Conservation (phyloP, 2,888 invertebrate species). For the Oscheius sp. region DNA sequence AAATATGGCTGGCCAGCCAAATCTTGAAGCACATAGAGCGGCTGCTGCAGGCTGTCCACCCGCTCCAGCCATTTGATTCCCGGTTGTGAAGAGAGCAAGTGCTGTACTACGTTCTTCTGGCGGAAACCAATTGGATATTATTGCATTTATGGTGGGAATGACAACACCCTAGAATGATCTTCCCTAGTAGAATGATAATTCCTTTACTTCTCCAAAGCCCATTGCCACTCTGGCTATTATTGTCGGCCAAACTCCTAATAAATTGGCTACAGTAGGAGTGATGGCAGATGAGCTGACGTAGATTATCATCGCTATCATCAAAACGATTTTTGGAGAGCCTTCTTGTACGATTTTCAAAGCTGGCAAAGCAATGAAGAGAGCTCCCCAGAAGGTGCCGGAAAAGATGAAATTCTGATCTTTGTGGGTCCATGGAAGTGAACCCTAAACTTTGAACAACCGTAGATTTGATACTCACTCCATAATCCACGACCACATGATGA, state of each 20-base stretch:
- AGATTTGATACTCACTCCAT: constrained; percentile 43
- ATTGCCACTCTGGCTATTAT: constrained; percentile 56
- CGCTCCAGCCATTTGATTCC: constrained; percentile 55
- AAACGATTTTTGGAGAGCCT: constrained; percentile 12
- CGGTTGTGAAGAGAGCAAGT: constrained; percentile 57
- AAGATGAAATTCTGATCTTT: constrained; percentile 57
- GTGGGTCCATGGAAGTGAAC: constrained; percentile 54
- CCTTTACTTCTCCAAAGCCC: constrained; percentile 59
- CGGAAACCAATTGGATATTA: constrained; percentile 63
- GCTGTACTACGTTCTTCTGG: constrained; percentile 56
- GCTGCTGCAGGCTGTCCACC: constrained; percentile 59
- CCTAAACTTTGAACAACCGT: constrained; percentile 35
- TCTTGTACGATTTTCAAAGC: constrained; percentile 56
- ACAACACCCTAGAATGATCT: constrained; percentile 50
- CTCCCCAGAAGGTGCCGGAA: constrained; percentile 61
- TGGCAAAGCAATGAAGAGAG: constrained; percentile 54
- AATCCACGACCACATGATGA: constrained; percentile 45
- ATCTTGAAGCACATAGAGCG: constrained; percentile 48
- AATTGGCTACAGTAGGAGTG: constrained; percentile 53
- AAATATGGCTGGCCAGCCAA: constrained; percentile 60
- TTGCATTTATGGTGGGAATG: constrained; percentile 58
- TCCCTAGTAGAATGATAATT: not conserved
- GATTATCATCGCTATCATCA: constrained; percentile 37
- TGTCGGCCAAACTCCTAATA: constrained; percentile 47
- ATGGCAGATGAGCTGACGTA: constrained; percentile 43